Percentiles rank a stretch among this genome's conserved stretches.
These are phyloP conservation scores for Meandrina meandrites DNA, from an alignment of 92 coral and sea anemone genomes.

Conservation along the genomic window DNA sequence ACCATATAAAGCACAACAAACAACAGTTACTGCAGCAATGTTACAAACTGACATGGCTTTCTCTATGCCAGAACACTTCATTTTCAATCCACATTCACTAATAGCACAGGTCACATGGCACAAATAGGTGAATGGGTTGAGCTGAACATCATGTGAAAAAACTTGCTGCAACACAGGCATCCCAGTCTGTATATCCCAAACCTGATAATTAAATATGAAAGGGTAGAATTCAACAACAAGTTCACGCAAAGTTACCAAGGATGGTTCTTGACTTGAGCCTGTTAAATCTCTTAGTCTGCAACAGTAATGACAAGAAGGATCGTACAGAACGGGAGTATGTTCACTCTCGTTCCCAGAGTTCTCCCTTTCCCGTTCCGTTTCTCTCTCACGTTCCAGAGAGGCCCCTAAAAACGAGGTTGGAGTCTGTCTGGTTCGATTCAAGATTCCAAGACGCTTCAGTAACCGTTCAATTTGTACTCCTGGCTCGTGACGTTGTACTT, in stretches of 20 bases:
- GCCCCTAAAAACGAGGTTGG: too few relatives aligned
- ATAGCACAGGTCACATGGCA: background rate
- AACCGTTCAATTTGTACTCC: background rate
- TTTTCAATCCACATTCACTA: too few relatives aligned
- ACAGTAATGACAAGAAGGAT: background rate
- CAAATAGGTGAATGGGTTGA: background rate
- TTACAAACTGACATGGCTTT: background rate
- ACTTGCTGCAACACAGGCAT: background rate
- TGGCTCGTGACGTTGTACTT: background rate
- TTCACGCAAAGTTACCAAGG: background rate
- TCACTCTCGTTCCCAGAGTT: too few relatives aligned
- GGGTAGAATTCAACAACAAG: background rate
- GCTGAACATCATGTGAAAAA: background rate
- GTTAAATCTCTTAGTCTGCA: background rate
- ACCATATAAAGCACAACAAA: background rate
- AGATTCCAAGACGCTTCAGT: background rate
- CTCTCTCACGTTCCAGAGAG: too few relatives aligned
- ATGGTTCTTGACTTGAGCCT: background rate
- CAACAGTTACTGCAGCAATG: background rate
- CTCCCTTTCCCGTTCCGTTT: too few relatives aligned
- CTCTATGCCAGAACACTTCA: background rate
- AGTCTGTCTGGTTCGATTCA: too few relatives aligned
- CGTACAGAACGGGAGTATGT: too few relatives aligned
- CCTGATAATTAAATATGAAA: background rate
- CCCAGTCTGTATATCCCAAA: slow-evolving; percentile 21